Conservation (phyloP, 2,113 vertebrate species). For the Henicopernis longicauda region DNA sequence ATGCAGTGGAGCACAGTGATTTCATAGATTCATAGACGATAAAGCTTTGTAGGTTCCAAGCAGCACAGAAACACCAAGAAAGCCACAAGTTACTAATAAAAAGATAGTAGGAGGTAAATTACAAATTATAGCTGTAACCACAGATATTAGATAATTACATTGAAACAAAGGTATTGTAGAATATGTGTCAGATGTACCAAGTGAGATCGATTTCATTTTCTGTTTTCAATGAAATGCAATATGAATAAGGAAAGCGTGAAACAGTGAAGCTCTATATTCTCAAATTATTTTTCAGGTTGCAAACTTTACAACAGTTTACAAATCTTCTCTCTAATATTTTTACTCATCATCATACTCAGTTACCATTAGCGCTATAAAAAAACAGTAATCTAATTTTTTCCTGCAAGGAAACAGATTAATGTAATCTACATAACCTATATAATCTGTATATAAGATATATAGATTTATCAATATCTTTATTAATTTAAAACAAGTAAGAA, state of each 20-base stretch:
- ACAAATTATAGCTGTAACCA: constrained; percentile 15
- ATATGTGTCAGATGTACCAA: background rate
- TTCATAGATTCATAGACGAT: background rate
- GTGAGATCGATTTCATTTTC: constrained; percentile 25
- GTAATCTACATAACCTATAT: background rate
- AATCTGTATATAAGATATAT: background rate
- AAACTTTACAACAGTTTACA: background rate
- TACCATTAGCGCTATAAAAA: background rate
- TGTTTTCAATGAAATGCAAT: background rate
- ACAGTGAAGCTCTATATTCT: background rate
- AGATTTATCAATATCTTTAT: background rate
- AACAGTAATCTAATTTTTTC: background rate
- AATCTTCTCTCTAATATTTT: background rate
- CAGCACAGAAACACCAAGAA: background rate
- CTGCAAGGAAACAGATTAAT: background rate
- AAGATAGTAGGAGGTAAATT: background rate
- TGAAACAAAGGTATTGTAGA: background rate
- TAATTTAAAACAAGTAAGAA: background rate
- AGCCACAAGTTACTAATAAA: constrained; percentile 28
- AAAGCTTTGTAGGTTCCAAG: background rate
- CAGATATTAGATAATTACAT: constrained; percentile 12
- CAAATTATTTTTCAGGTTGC: background rate
- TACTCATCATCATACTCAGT: background rate
- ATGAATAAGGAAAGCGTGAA: background rate
- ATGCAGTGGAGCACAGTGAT: background rate